Evolutionary conservation across 2,797 vertebrate genomes (phyloP), one percentile per base, ranked within the genome.

Genomic region (Menidia menidia): DNA sequence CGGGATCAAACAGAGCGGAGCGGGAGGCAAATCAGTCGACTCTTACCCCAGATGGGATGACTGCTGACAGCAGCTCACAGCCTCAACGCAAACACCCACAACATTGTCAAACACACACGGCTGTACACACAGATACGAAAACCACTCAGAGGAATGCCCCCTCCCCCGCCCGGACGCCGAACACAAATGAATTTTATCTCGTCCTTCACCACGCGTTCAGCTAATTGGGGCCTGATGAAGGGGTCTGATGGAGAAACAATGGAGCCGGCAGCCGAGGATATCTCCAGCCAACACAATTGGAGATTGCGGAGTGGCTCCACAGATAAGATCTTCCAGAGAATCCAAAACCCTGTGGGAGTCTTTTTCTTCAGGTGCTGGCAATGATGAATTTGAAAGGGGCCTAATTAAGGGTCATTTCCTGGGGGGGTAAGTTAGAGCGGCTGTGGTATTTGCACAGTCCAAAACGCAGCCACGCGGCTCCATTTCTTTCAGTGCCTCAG

Each of bases 341-440:
- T 77, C 48, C 1, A 5, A 75, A 81, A 73, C 53, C 74, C 80
- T 80, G 68, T 59, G 69, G 81, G 81, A 83, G 47, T 55, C 50
- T 56, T 79, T 79, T 87, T 83, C 81, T 86, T 83, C 80, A 82
- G 83, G 86, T 82, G 60, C 76, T 85, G 84, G 78, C 74, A 73
- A 31, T 16, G 71, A 73, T 68, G 78, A 71, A 75, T 73, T 82
- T 35, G 74, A 75, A 75, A 68, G 67, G 35, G 63, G 75, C 70
- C 84, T 89, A 88, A 89, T 90, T 90, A 88, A 82, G 78, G 87
- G 80, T 73, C 30, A 4, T 87, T 77, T 81, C 82, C 71, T 61
- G 11, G 45, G 77, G 68, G 75, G 65, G 75, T 57, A 63, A 7
- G 68, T 68, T 10, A 62, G 77, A 82, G 60, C 59, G 30, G 69